Percentiles rank a stretch among this genome's conserved stretches.
These are phyloP conservation scores for Enteromius mattozi DNA, from an alignment of 2,797 vertebrate genomes.

Conservation along the genomic window DNA sequence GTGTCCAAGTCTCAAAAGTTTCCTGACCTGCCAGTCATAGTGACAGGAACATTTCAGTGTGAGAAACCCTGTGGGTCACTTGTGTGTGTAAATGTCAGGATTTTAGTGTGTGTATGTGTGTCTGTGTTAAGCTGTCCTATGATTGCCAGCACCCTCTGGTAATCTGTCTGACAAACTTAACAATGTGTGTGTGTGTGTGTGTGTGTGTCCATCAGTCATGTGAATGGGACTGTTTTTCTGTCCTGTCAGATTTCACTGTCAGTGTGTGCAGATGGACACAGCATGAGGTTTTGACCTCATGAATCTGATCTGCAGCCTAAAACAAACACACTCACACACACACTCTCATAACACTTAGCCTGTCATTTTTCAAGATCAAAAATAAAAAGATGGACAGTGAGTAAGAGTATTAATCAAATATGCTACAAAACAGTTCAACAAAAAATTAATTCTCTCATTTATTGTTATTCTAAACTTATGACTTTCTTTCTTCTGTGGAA, in stretches of 20 bases:
- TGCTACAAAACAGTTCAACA: not conserved
- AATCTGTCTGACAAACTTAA: conserved; percentile 31
- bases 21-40: conserved; percentile 26
- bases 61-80: conserved; percentile 30
- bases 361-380: not conserved
- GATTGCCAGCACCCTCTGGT: conserved; percentile 11
- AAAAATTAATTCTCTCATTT: not conserved
- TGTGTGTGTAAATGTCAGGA: conserved; percentile 26
- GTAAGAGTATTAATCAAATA: not conserved
- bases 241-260: conserved; percentile 16
- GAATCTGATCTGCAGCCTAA: not conserved
- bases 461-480: not conserved
- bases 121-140: not conserved
- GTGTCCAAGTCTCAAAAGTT: conserved; percentile 9
- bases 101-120: conserved; percentile 25
- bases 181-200: not conserved
- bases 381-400: conserved; percentile 1
- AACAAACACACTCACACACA: not conserved
- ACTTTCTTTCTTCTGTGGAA: not conserved
- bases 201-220: conserved; percentile 12
- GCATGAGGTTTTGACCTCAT: conserved; percentile 32
- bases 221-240: conserved; percentile 5
- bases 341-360: not conserved
- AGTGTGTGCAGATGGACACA: conserved; percentile 33
- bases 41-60: conserved; percentile 24